Conservation (phyloP, 2,888 invertebrate genomes). For the Scrobipalpa atriplicella region DNA sequence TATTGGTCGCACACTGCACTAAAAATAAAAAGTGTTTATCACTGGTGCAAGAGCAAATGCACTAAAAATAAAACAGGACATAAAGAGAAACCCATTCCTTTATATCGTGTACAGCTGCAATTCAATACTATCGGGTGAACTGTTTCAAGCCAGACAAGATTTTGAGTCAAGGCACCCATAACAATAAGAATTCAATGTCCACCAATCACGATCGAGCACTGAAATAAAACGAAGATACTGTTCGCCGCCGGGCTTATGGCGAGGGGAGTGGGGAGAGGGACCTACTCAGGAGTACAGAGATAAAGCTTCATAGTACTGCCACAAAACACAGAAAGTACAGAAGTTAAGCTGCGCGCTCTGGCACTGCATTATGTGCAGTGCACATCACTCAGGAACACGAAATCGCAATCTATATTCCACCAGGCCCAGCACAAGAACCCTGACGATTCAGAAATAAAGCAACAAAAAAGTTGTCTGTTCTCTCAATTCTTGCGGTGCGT, state of each 20-base stretch:
- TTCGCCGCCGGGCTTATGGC: conserved; percentile 41
- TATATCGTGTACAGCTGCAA: conserved; percentile 17
- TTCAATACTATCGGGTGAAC: neutral
- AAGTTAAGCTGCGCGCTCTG: too few relatives aligned
- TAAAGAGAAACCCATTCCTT: conserved; percentile 12
- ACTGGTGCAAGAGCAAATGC: neutral
- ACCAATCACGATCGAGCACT: conserved; percentile 15
- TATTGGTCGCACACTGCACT: too few relatives aligned
- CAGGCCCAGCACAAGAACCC: too few relatives aligned
- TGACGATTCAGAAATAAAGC: too few relatives aligned
- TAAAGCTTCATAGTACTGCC: conserved; percentile 40
- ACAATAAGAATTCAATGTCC: conserved; percentile 49
- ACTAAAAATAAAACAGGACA: neutral
- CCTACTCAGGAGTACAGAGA: conserved; percentile 46
- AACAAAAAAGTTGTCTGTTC: too few relatives aligned
- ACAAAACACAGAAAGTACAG: too few relatives aligned
- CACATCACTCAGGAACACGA: too few relatives aligned
- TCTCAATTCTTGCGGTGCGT: too few relatives aligned
- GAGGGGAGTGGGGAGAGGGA: conserved; percentile 32
- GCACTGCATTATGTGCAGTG: too few relatives aligned
- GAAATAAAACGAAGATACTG: conserved; percentile 32
- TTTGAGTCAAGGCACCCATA: conserved; percentile 37
- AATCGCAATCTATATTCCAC: too few relatives aligned
- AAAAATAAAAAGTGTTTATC: neutral
- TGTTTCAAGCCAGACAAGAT: conserved; percentile 28